Conservation (phyloP, 2,113 vertebrate genomes). For the Sphaerodactylus townsendi region DNA sequence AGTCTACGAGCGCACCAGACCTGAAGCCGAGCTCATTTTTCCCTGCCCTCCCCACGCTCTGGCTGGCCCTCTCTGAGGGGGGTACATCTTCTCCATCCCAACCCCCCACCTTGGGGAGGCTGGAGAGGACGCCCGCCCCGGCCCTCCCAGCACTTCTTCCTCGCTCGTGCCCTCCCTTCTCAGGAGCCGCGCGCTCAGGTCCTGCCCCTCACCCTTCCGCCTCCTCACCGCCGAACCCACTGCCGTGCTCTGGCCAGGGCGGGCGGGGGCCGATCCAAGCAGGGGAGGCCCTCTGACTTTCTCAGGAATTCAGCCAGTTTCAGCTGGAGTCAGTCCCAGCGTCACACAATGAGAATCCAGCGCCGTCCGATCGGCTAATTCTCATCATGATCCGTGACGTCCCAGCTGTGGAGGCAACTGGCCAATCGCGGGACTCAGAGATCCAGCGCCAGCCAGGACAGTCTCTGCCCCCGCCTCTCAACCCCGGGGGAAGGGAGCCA, state of each 20-base stretch:
- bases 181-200: background rate
- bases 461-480: constrained; percentile 64
- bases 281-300: constrained; percentile 22
- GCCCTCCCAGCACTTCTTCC: background rate
- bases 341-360: constrained; percentile 99
- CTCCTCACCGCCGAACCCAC: constrained; percentile 39
- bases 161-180: constrained; percentile 18
- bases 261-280: constrained; percentile 28
- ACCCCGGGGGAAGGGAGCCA: background rate
- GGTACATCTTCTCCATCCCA: background rate
- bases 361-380: constrained; percentile 98
- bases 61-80: background rate
- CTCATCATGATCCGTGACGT: constrained; percentile 99
- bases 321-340: constrained; percentile 82
- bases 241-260: constrained; percentile 33
- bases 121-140: background rate
- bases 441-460: constrained; percentile 80
- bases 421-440: constrained; percentile 84
- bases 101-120: background rate
- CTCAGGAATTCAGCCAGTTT: constrained; percentile 86
- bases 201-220: constrained; percentile 17
- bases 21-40: background rate
- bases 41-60: too few relatives aligned
- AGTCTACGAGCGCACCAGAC: background rate
- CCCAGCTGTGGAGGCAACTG: constrained; percentile 83